Conservation (phyloP, 2,113 vertebrate species). For the Tauraco erythrolophus region DNA sequence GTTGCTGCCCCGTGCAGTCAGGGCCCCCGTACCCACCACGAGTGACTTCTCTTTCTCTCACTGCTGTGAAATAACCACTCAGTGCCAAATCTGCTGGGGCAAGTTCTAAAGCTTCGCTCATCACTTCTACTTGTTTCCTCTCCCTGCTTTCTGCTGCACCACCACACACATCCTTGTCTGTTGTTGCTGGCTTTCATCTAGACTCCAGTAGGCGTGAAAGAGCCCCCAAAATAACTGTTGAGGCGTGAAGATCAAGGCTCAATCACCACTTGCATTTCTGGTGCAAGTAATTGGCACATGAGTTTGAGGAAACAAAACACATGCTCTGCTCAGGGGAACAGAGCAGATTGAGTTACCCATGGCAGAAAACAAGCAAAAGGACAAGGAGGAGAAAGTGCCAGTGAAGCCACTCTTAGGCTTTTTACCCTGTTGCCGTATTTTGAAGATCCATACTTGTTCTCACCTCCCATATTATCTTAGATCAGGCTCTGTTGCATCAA, state of each 20-base stretch:
- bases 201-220: background rate
- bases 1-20: background rate
- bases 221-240: background rate
- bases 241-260: background rate
- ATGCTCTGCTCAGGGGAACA: fast-evolving
- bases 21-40: fast-evolving
- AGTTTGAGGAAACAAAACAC: background rate
- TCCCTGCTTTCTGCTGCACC: background rate
- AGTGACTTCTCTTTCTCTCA: background rate
- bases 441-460: background rate
- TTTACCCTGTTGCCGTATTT: background rate
- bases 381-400: background rate
- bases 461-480: background rate
- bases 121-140: background rate
- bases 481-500: background rate
- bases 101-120: background rate
- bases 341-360: background rate
- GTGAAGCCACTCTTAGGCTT: background rate
- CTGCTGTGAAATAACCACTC: background rate
- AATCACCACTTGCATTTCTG: background rate
- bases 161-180: background rate
- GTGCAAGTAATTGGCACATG: background rate
- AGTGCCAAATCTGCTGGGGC: background rate
- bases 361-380: background rate
- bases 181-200: background rate